Percentiles rank a stretch among this genome's conserved stretches.
phyloP scores from a whole-genome alignment of 2,888 invertebrate genomes.

The Operophtera brumata region DNA sequence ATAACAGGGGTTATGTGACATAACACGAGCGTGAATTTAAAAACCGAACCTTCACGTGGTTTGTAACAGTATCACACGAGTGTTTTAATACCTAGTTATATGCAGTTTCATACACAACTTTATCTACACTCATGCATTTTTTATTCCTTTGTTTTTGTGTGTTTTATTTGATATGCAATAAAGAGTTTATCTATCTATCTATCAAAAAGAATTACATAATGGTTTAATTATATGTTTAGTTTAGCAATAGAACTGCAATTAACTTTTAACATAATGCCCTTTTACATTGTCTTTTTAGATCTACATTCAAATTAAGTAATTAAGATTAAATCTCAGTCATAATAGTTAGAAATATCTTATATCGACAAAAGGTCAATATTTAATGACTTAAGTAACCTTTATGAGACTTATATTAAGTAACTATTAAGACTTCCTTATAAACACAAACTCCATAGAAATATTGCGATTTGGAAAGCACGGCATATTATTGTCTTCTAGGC shows the following conservation, averaged over 20 bases:
- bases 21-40: too few species aligned
- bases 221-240: not conserved
- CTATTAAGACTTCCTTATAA: not conserved
- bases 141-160: too few species aligned
- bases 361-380: not conserved
- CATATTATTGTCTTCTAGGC: too few species aligned
- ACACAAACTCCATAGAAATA: not conserved
- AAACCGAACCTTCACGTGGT: too few species aligned
- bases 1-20: too few species aligned
- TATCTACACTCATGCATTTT: too few species aligned
- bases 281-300: not conserved
- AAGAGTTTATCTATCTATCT: too few species aligned
- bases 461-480: too few species aligned
- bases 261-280: constrained; percentile 8
- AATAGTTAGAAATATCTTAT: not conserved
- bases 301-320: constrained; percentile 34
- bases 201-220: not conserved
- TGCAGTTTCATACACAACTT: too few species aligned
- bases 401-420: not conserved
- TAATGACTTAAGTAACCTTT: constrained; percentile 3
- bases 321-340: constrained; percentile 21
- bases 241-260: not conserved
- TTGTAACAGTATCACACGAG: too few species aligned
- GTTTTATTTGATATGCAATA: too few species aligned
- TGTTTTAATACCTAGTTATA: too few species aligned